Evolutionary conservation across 2,113 vertebrate species (phyloP).

Genomic region (Pachypanchax playfairii): DNA sequence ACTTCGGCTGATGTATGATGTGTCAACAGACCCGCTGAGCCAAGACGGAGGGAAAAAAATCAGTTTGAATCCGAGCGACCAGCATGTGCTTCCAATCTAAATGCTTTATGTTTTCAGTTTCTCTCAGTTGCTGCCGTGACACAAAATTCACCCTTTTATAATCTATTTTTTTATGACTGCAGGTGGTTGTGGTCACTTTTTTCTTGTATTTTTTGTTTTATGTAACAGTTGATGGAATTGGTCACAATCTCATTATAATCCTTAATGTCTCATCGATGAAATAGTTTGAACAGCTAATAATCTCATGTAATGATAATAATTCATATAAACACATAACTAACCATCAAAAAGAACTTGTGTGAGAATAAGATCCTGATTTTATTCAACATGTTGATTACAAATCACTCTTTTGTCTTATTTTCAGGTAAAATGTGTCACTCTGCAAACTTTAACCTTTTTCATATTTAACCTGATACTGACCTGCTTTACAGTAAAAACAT

Average conservation of each 20-base stretch:
- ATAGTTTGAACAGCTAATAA: conserved; percentile 1
- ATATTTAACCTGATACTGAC: not conserved
- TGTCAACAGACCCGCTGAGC: conserved; percentile 52
- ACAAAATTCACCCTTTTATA: conserved; percentile 10
- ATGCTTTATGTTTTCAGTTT: conserved; percentile 34
- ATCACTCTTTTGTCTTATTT: not conserved
- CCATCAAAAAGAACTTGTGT: not conserved
- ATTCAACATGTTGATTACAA: not conserved
- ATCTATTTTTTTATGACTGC: conserved; percentile 1
- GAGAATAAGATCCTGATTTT: conserved; percentile 3
- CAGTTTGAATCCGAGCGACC: conserved; percentile 28
- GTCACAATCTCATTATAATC: conserved; percentile 26
- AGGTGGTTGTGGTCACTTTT: conserved; percentile 23
- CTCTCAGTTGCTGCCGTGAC: conserved; percentile 39
- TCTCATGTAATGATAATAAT: conserved; percentile 20
- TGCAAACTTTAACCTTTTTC: not conserved
- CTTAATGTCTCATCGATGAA: conserved; percentile 16
- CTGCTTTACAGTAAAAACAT: too few species aligned
- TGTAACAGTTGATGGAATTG: not conserved
- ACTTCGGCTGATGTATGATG: conserved; percentile 56
- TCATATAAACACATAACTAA: conserved; percentile 13
- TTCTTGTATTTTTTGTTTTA: conserved; percentile 19
- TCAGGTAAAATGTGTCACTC: not conserved
- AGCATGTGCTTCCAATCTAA: conserved; percentile 75
- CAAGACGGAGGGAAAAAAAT: conserved; percentile 38